Base-by-base conservation (phyloP, 1,140 invertebrate species). In the Drosophila subpulchrella region DNA sequence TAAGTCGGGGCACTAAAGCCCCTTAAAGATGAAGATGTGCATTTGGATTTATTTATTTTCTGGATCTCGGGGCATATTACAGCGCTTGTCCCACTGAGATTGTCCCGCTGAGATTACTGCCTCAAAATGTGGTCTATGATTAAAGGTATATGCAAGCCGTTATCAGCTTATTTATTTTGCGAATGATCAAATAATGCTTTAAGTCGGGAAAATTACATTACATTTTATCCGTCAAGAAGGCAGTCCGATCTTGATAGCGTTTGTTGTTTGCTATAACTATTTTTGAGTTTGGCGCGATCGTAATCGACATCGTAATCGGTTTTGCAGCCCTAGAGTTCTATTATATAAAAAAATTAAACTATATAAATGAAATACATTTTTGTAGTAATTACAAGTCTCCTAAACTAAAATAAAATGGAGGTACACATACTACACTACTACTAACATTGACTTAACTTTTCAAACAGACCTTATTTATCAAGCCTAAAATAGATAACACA, bases 31-130 rank as follows among this genome's bases (percentile, higher is more conserved):
- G 42, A 62, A 81, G 63, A 81, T 81, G 63, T 85, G 78, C 78
- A 81, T 78, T 85, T 78, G 65, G 80, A 81, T 81, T 71, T 78
- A 89, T 89, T 74, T 80, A 89, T 76, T 88, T 72, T 85, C 74
- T 67, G 44, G 50, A 66, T 46, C 30, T 55, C 32, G 54, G 17
- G 11, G 4, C 38, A 56, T 13, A 27, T 56, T 47, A 41, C 58
- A 68, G 60, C 48, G 66, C 44, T 72, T 72, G 55, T 36, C 51
- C 48, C 54, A 47, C 27, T 47, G 32, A 34, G 32, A 10, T 34
- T 34, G 32, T 34, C 67, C 72, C 66, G 59, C 61, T 44, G 60
- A 74, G 83, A 88, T 86, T 82, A 76, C 46, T 48, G 63, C 54
- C 41, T 62, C 53, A 60, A 74, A 83, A 78, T 78, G 53, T 81